Evolutionary conservation across 2,888 invertebrate species (phyloP).

Genomic region (Limnephilus auricula): DNA sequence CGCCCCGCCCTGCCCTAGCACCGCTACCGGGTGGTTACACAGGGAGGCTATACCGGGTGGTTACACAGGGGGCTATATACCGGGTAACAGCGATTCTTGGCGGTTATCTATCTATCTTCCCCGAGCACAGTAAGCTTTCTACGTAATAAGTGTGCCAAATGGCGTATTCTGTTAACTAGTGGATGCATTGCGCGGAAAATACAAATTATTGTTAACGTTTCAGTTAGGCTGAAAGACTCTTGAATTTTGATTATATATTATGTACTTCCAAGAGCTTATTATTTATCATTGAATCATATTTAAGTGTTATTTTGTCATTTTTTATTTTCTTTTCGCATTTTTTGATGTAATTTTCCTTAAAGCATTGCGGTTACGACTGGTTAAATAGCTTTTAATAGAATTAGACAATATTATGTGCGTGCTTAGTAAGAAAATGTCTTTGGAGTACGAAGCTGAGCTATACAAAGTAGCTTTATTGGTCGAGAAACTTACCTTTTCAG

Average conservation of each 20-base stretch:
- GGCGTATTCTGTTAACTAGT: conserved; percentile 2
- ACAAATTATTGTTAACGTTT: conserved; percentile 2
- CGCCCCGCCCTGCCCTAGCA: neutral
- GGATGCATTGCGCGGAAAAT: neutral
- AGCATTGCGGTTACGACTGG: neutral
- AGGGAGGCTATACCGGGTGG: neutral
- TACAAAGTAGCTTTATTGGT: conserved; percentile 2
- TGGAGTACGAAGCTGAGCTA: neutral
- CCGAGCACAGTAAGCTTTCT: neutral
- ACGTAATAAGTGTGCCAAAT: neutral
- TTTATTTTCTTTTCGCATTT: neutral
- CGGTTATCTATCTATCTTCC: neutral
- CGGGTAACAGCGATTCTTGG: neutral
- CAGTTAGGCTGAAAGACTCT: neutral
- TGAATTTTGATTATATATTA: neutral
- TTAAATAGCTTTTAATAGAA: neutral
- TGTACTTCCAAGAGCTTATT: neutral
- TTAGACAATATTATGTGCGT: neutral
- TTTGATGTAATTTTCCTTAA: neutral
- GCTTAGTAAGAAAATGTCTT: neutral
- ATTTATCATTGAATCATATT: too few relatives aligned
- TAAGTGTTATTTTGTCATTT: neutral
- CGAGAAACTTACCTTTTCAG: conserved; percentile 19
- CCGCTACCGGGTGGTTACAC: neutral
- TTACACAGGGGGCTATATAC: neutral